phyloP scores from a whole-genome alignment of 2,888 invertebrate species.

The Lissonota sp. region DNA sequence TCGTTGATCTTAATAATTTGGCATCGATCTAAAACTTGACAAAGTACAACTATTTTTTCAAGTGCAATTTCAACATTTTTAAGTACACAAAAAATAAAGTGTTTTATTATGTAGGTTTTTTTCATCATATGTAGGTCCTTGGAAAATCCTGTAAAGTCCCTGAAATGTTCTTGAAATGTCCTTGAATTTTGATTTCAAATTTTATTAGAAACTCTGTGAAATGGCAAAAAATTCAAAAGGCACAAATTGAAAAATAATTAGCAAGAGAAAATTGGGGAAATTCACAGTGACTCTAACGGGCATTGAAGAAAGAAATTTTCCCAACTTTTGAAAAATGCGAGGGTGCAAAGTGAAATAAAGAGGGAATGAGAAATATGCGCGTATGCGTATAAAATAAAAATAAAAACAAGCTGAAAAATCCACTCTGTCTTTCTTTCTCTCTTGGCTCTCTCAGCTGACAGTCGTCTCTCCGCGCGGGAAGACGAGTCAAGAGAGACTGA shows the following conservation, averaged over 20 bases:
- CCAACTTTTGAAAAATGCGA: background rate
- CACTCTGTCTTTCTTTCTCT: slow-evolving; percentile 61
- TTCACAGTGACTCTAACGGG: too few species aligned
- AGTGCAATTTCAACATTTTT: too few species aligned
- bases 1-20: too few species aligned
- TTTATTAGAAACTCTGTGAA: background rate
- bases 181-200: background rate
- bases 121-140: too few species aligned
- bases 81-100: too few species aligned
- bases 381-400: background rate
- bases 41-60: too few species aligned
- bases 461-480: slow-evolving; percentile 64
- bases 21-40: too few species aligned
- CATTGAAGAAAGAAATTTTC: too few species aligned
- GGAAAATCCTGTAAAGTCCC: too few species aligned
- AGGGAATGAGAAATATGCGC: slow-evolving; percentile 52
- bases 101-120: too few species aligned
- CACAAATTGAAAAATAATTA: background rate
- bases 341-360: slow-evolving; percentile 29
- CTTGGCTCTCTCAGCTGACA: slow-evolving; percentile 73
- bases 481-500: slow-evolving; percentile 78
- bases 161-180: background rate
- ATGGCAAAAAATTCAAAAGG: too few species aligned
- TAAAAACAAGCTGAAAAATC: slow-evolving; percentile 47
- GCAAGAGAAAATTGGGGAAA: background rate